A percentile compares a stretch with the other conserved stretches of the same genome.
These are phyloP conservation scores for Bombus pascuorum DNA, from an alignment of 1,140 invertebrate species.

Conservation along the genomic window DNA sequence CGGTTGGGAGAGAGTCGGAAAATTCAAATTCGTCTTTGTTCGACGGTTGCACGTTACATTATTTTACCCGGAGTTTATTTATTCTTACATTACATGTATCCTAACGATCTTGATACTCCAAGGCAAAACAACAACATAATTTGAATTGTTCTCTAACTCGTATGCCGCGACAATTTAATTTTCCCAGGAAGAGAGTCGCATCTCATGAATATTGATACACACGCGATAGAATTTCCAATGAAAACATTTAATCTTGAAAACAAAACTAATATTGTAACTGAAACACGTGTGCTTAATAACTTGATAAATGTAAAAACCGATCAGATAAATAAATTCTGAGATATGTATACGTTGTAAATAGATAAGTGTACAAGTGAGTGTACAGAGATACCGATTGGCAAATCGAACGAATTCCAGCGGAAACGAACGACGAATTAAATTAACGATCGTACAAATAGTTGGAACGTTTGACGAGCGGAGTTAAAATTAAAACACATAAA, in stretches of 20 bases:
- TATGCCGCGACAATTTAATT: not conserved
- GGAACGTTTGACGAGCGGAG: not conserved
- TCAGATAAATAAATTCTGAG: not conserved
- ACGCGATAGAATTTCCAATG: not conserved
- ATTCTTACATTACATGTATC: too few species aligned
- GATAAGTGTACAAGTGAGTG: not conserved
- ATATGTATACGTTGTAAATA: not conserved
- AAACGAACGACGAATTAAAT: not conserved
- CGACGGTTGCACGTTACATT: too few species aligned
- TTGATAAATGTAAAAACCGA: not conserved
- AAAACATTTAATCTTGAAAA: not conserved
- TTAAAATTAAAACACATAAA: not conserved
- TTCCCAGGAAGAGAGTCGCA: not conserved
- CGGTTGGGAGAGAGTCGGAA: too few species aligned
- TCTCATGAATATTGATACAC: not conserved
- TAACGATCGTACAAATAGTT: not conserved
- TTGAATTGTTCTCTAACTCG: too few species aligned
- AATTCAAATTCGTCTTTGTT: too few species aligned
- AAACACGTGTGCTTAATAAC: not conserved
- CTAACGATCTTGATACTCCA: too few species aligned
- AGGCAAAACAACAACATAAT: too few species aligned
- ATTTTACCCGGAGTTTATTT: too few species aligned
- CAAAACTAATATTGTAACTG: not conserved
- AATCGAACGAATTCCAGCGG: not conserved
- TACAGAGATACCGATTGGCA: too few species aligned